Base-by-base conservation (phyloP, 2,888 invertebrate genomes). In the Dolichopus griseipennis region DNA sequence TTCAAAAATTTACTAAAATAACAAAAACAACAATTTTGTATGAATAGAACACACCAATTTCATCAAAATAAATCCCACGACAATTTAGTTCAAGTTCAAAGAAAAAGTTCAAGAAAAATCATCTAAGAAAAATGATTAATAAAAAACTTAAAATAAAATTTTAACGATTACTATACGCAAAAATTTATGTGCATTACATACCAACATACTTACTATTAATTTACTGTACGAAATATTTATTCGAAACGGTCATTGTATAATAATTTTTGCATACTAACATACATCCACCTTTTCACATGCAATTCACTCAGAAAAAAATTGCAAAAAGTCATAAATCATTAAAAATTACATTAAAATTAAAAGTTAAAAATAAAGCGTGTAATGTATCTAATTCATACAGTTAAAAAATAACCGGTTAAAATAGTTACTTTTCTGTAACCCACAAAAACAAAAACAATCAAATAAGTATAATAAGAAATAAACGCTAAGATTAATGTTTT, bases 401-500 rank as follows among this genome's bases (percentile, higher is more conserved):
- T 27, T 27, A 37, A 18, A 52, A 52, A n/a, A n/a, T n/a, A n/a
- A 52, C 52, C 52, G 52, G 52, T 52, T 52, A 52, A 52, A 52
- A 52, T 52, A 52, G 52, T 52, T 52, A 18, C 18, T 52, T 18
- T 18, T 1, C 52, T 52, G 52, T 52, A 52, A 52, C 18, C 18
- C 52, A 52, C 52, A n/a, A n/a, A 27, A 27, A 27, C 5, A 27
- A 27, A n/a, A 27, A 27, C 27, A 27, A 27, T 27, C 27, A 27
- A 27, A 27, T 27, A 27, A 27, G 27, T 5, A n/a, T n/a, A n/a
- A n/a, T n/a, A 27, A 27, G 5, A 27, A 27, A 27, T n/a, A n/a
- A n/a, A n/a, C n/a, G 52, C 18, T 52, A 52, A 52, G 52, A 52
- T 52, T 52, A 52, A 52, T 52, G 52, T 52, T 52, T 52, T 52